Base-by-base conservation (phyloP, 1,140 invertebrate genomes). In the Phortica variegata region DNA sequence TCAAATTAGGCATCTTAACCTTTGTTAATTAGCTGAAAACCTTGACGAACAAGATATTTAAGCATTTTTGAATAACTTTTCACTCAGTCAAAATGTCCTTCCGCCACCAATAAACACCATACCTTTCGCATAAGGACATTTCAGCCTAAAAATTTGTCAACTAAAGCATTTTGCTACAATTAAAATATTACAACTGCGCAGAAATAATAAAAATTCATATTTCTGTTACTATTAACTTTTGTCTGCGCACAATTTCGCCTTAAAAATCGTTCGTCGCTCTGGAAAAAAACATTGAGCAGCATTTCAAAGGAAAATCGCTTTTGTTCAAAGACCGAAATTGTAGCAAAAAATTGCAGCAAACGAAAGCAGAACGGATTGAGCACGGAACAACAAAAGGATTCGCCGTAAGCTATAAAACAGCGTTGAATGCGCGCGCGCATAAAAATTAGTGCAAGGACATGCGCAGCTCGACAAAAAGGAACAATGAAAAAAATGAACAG, bases 111-210 rank as follows among this genome's bases (percentile, higher is more conserved):
- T 41, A 47, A 50, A 49, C 37, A 6, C 18, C 21, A 37, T 16
- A 37, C 37, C 50, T 12, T 18, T 15, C 38, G 10, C n/a, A 8
- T 17, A 34, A 37, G 17, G n/a, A 19, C 48, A 52, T 61, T 26
- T 6, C 5, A 61, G 61, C 52, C 1, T 17, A 13, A 38, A 17
- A 38, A 38, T 20, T 21, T 36, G 39, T 16, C 26, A 43, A 36
- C 49, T 39, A 43, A 56, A 32, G 16, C 31, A 31, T 16, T 29
- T 47, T 68, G 63, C 47, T 58, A 68, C 63, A 68, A 68, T 68
- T 68, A 68, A 68, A 68, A 68, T 68, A 63, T 68, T 68, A 68
- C 68, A 68, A 60, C 58, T 55, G 56, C 63, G 60, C 60, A 68
- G 55, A 54, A 54, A 49, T 60, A 57, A 38, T 68, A 68, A 68